Percentiles rank a stretch among this genome's conserved stretches.
These are phyloP conservation scores for Tyrannus savana DNA, from an alignment of 2,113 vertebrate genomes.

Conservation along the genomic window DNA sequence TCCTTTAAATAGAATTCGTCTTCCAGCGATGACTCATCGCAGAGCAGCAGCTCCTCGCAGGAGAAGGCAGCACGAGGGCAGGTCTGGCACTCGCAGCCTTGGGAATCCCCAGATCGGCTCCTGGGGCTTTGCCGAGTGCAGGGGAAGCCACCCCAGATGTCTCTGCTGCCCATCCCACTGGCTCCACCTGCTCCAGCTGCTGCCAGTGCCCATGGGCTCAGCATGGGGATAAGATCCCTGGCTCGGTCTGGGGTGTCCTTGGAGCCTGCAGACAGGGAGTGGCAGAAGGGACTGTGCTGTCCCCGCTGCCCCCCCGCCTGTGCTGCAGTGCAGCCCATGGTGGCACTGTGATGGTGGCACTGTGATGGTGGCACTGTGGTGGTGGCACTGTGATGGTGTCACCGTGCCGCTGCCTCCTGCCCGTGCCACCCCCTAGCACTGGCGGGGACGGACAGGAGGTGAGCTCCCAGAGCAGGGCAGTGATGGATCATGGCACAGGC, in stretches of 20 bases:
- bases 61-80: slow-evolving; percentile 46
- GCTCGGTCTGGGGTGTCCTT: fast-evolving
- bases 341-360: background rate
- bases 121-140: background rate
- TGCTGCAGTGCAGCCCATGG: background rate
- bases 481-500: background rate
- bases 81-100: slow-evolving; percentile 25
- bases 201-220: fast-evolving
- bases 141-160: background rate
- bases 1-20: slow-evolving; percentile 45
- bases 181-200: background rate
- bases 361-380: background rate
- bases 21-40: slow-evolving; percentile 33
- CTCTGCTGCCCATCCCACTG: background rate
- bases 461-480: background rate
- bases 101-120: background rate
- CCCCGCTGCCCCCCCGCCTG: background rate
- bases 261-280: background rate
- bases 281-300: background rate
- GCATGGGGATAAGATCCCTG: fast-evolving
- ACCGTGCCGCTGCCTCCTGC: background rate
- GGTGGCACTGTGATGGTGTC: background rate
- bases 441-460: fast-evolving
- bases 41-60: slow-evolving; percentile 19
- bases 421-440: background rate